phyloP scores from a whole-genome alignment of 2,113 vertebrate genomes.

The Tricholaema leucomelas region DNA sequence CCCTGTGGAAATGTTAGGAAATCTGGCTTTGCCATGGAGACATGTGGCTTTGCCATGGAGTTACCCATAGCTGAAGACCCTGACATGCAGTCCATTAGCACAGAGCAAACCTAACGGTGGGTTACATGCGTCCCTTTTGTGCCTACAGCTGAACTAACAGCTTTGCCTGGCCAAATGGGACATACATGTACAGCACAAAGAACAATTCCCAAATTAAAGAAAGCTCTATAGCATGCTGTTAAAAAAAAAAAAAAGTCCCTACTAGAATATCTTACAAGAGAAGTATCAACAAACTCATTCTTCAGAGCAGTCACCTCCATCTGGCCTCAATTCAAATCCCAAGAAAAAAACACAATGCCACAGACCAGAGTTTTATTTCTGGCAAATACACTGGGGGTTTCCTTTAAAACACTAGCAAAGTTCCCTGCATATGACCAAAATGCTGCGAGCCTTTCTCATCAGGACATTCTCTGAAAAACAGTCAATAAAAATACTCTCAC shows the following conservation, averaged over 20 bases:
- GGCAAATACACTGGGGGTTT: neutral
- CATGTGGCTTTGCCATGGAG: neutral
- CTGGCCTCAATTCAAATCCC: neutral
- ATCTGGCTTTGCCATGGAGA: neutral
- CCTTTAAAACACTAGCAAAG: neutral
- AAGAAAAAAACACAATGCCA: neutral
- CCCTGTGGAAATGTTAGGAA: neutral
- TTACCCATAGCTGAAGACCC: neutral
- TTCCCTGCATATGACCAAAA: neutral
- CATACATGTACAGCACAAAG: neutral
- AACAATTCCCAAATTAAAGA: neutral
- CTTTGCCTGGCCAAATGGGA: neutral
- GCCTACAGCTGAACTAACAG: neutral
- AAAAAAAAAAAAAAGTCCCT: neutral
- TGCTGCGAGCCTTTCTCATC: neutral
- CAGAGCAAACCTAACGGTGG: rapidly evolving
- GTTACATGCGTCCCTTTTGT: neutral
- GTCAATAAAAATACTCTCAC: neutral
- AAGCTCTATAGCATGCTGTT: neutral
- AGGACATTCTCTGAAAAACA: neutral
- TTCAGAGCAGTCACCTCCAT: neutral
- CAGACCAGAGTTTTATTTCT: neutral
- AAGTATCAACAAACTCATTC: neutral
- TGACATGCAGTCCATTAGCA: neutral
- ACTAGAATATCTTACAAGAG: neutral